Evolutionary conservation across 2,113 vertebrate species (phyloP).

Genomic region (Mesitornis unicolor): DNA sequence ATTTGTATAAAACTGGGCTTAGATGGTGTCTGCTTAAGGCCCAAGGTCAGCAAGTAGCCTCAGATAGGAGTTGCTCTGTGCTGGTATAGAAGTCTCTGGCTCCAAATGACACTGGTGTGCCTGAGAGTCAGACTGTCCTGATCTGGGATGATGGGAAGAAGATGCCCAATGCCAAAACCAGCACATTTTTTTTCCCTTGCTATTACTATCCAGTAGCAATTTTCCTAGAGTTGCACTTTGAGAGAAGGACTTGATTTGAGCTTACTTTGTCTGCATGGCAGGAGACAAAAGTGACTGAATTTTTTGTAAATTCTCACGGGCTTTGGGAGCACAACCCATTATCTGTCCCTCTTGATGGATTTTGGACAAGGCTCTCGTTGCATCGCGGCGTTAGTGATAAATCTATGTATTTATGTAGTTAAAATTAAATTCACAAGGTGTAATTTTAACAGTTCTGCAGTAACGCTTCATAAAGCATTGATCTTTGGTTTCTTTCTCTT

Average conservation of each 20-base stretch:
- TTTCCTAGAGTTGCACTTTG: background rate
- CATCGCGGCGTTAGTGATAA: background rate
- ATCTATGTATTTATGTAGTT: background rate
- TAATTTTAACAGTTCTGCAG: background rate
- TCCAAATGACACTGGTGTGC: background rate
- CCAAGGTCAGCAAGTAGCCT: background rate
- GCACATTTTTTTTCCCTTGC: background rate
- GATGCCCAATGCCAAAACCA: no score
- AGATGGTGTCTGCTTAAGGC: background rate
- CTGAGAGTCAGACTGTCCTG: background rate
- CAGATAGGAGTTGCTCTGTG: background rate
- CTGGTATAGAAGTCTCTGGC: background rate
- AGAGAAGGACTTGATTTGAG: background rate
- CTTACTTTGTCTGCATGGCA: background rate
- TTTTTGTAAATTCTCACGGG: background rate
- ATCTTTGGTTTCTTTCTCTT: conserved; percentile 19
- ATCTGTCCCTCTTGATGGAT: background rate
- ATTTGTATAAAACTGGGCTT: background rate
- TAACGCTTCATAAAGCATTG: conserved; percentile 24
- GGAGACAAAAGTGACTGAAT: background rate
- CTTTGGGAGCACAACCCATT: background rate
- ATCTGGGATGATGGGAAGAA: background rate
- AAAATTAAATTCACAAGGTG: background rate
- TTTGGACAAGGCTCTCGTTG: background rate
- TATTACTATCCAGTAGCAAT: background rate